These are phyloP conservation scores for Novumbra hubbsi DNA, from an alignment of 2,797 vertebrate species.

Conservation along the genomic window DNA sequence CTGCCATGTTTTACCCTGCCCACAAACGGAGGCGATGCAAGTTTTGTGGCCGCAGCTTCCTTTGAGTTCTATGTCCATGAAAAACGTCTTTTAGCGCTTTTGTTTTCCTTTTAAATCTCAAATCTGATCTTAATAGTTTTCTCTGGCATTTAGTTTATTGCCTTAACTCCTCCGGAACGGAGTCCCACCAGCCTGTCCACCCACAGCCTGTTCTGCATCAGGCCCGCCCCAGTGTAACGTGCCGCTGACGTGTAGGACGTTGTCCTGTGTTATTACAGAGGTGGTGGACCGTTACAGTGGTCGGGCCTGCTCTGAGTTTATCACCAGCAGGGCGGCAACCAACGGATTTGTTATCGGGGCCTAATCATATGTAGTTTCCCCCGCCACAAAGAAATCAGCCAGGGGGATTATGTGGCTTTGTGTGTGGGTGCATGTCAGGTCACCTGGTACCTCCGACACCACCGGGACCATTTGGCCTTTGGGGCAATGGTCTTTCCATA, in stretches of 20 bases:
- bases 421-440: too few species aligned
- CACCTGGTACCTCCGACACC: too few species aligned
- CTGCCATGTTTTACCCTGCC: too few species aligned
- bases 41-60: too few species aligned
- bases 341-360: background rate
- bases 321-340: background rate
- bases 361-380: background rate
- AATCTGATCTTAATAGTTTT: background rate
- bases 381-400: too few species aligned
- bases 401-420: too few species aligned
- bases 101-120: background rate
- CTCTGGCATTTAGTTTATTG: background rate
- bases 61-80: too few species aligned
- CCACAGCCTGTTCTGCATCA: background rate
- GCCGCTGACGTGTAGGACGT: background rate
- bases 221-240: background rate
- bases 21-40: too few species aligned
- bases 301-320: background rate
- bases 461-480: too few species aligned
- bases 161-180: background rate
- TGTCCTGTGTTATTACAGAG: background rate
- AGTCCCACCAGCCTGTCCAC: background rate
- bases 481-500: too few species aligned
- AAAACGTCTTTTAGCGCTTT: background rate
- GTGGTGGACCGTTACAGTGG: background rate